phyloP scores from a whole-genome alignment of 1,140 invertebrate species.

The Trichomalopsis sarcophagae region DNA sequence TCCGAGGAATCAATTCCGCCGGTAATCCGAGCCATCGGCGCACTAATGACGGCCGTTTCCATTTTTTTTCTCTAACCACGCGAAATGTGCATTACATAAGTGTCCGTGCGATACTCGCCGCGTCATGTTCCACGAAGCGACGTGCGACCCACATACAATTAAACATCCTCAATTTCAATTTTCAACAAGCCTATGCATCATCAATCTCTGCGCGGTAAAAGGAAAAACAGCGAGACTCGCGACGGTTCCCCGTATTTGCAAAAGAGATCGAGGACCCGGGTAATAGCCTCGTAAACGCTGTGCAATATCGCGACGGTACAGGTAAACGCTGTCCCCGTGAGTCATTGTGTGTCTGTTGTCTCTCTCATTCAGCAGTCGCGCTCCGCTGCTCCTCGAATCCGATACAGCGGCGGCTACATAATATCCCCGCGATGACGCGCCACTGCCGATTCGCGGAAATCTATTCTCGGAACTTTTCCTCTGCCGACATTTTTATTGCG shows the following conservation, averaged over 20 bases:
- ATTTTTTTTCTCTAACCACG: background rate
- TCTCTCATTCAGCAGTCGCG: constrained; percentile 4
- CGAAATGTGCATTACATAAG: background rate
- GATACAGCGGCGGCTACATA: background rate
- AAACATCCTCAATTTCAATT: background rate
- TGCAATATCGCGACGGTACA: background rate
- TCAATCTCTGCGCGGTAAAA: too few relatives aligned
- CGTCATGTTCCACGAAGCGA: background rate
- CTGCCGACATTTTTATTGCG: constrained; percentile 16
- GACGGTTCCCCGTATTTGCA: too few relatives aligned
- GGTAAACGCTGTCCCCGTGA: background rate
- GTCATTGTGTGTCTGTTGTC: background rate
- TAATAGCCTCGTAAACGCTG: background rate
- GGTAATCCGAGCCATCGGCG: background rate
- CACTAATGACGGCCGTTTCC: background rate
- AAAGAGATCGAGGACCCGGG: background rate
- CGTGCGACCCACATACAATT: background rate
- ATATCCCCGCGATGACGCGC: constrained; percentile 22
- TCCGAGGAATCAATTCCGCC: background rate
- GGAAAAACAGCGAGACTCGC: too few relatives aligned
- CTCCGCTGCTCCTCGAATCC: background rate
- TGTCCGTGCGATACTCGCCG: background rate
- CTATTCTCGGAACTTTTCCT: constrained; percentile 36
- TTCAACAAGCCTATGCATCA: background rate
- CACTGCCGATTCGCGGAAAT: constrained; percentile 47